Evolutionary conservation across 2,797 vertebrate species (phyloP).

Genomic region (Pseudotriccus pelzelni): DNA sequence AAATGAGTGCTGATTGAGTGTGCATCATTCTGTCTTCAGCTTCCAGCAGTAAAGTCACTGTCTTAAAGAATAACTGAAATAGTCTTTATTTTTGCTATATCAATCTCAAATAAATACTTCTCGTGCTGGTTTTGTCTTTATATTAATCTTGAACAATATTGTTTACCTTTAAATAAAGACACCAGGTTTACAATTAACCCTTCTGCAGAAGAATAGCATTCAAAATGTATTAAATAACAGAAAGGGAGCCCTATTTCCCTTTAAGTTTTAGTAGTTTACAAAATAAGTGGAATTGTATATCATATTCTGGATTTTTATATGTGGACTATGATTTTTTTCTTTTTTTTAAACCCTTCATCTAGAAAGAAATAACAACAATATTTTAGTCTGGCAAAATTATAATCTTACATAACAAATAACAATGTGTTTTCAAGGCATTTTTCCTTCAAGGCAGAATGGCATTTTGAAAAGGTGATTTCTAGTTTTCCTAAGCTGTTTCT

Average conservation of each 20-base stretch:
- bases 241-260: background rate
- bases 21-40: background rate
- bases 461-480: background rate
- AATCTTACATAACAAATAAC: background rate
- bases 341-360: background rate
- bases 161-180: background rate
- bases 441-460: background rate
- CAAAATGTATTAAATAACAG: background rate
- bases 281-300: background rate
- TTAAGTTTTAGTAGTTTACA: background rate
- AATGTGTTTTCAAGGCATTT: background rate
- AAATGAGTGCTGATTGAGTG: background rate
- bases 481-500: background rate
- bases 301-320: background rate
- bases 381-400: background rate
- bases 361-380: background rate
- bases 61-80: slow-evolving; percentile 36
- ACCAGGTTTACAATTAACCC: background rate
- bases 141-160: background rate
- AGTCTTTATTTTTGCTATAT: slow-evolving; percentile 13
- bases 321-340: background rate
- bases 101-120: background rate
- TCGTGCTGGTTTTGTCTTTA: background rate
- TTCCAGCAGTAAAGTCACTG: slow-evolving; percentile 5
- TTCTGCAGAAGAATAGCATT: background rate